These are phyloP conservation scores for Chelonoidis abingdonii DNA, from an alignment of 2,113 vertebrate genomes.

Conservation along the genomic window DNA sequence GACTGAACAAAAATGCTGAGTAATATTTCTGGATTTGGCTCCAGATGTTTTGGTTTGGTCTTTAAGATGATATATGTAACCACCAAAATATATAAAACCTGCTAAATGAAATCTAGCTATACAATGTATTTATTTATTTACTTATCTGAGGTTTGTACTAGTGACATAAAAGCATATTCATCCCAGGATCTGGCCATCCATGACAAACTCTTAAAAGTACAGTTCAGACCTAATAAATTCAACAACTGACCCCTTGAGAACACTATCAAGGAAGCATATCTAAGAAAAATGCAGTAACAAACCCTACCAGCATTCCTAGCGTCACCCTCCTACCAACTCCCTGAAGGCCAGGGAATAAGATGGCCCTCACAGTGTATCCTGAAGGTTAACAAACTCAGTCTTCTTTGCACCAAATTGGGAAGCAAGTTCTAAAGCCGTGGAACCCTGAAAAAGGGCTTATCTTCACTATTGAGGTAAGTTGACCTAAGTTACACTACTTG, in stretches of 20 bases:
- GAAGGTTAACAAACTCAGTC: neutral
- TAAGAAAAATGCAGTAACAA: neutral
- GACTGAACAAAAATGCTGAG: neutral
- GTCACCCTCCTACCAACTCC: neutral
- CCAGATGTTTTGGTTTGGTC: neutral
- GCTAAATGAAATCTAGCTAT: neutral
- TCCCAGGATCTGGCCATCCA: neutral
- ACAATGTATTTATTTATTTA: neutral
- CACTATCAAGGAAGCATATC: neutral
- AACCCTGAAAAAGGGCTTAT: neutral
- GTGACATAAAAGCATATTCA: neutral
- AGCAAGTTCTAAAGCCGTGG: neutral
- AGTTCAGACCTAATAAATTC: neutral
- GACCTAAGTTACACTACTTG: no score
- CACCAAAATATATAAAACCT: neutral
- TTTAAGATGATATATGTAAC: neutral
- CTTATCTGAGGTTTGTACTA: neutral
- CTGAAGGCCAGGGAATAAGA: neutral
- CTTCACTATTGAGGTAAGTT: no score
- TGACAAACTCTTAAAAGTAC: neutral
- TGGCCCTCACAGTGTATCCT: neutral
- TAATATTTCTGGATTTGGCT: neutral
- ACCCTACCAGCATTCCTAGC: accelerated
- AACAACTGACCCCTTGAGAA: neutral
- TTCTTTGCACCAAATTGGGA: neutral